phyloP scores from a whole-genome alignment of 2,113 vertebrate species.

The Danionella cerebrum region DNA sequence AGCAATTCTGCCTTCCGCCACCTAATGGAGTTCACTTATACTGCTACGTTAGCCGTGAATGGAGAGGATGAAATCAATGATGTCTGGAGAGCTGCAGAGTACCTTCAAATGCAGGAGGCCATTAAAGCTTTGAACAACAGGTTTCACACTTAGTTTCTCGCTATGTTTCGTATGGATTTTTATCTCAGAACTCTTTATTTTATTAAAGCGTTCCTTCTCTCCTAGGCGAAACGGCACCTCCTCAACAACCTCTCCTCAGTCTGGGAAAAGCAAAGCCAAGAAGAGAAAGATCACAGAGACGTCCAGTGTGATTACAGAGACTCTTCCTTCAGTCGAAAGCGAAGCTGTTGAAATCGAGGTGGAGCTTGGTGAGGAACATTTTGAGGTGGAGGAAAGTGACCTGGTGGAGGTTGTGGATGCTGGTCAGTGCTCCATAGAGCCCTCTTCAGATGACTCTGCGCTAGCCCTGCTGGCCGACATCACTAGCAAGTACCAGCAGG shows the following conservation, averaged over 20 bases:
- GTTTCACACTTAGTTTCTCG: constrained; percentile 29
- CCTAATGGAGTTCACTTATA: constrained; percentile 96
- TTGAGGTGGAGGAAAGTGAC: constrained; percentile 74
- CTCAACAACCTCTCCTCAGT: constrained; percentile 53
- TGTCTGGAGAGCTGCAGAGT: constrained; percentile 96
- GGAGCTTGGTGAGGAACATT: constrained; percentile 73
- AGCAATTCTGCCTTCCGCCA: constrained; percentile 93
- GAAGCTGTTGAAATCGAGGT: constrained; percentile 85
- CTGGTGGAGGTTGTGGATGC: constrained; percentile 76
- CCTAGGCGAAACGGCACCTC: constrained; percentile 73
- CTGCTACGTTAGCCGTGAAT: constrained; percentile 81
- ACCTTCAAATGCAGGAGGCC: constrained; percentile 96
- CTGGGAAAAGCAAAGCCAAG: constrained; percentile 68
- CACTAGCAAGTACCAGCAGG: constrained; percentile 95
- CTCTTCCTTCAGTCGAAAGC: constrained; percentile 71
- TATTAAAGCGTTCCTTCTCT: too few species aligned
- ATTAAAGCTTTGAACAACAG: constrained; percentile 88
- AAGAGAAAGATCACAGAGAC: constrained; percentile 89
- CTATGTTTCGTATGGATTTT: neutral
- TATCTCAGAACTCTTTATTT: too few species aligned
- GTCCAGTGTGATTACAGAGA: constrained; percentile 85
- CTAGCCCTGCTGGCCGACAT: constrained; percentile 92
- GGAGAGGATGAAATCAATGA: constrained; percentile 87
- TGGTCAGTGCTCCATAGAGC: constrained; percentile 69
- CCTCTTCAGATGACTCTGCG: constrained; percentile 84